Conservation (phyloP, 2,113 vertebrate species). For the Chascanopsetta lugubris region DNA sequence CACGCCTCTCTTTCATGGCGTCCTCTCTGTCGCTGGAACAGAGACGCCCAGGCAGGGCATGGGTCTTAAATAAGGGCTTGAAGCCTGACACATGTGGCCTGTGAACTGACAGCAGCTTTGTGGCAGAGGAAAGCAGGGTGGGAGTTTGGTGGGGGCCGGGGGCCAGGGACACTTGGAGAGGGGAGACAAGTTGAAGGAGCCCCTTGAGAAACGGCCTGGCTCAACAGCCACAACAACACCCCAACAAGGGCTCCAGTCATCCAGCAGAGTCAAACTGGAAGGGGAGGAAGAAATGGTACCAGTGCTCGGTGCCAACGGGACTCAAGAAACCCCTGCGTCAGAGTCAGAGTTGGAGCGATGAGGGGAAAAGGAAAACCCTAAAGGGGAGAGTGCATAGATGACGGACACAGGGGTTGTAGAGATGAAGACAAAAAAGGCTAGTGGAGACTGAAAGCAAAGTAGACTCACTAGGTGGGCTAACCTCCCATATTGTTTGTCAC, state of each 20-base stretch:
- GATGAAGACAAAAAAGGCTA: conserved; percentile 7
- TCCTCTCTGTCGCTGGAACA: conserved; percentile 54
- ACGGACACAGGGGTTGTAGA: conserved; percentile 29
- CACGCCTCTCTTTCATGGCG: conserved; percentile 68
- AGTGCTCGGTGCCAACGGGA: conserved; percentile 57
- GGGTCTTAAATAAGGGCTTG: conserved; percentile 74
- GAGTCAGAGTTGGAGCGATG: conserved; percentile 10
- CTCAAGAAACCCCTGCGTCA: conserved; percentile 36
- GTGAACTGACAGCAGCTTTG: conserved; percentile 78
- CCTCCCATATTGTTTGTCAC: conserved; percentile 15
- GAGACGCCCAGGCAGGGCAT: conserved; percentile 62
- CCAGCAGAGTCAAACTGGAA: conserved; percentile 44
- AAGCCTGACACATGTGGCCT: conserved; percentile 76
- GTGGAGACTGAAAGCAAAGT: conserved; percentile 9
- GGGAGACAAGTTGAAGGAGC: conserved; percentile 76
- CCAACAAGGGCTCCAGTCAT: conserved; percentile 77
- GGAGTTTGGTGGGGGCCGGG: conserved; percentile 51
- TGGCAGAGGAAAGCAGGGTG: conserved; percentile 55
- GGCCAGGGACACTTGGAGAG: conserved; percentile 71
- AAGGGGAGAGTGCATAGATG: conserved; percentile 30
- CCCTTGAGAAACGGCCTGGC: conserved; percentile 74
- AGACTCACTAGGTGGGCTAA: conserved; percentile 32
- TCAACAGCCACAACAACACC: conserved; percentile 74
- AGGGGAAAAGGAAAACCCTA: conserved; percentile 9
- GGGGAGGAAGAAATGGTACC: conserved; percentile 40